A percentile compares a stretch with the other conserved stretches of the same genome.
phyloP scores from a whole-genome alignment of 2,797 vertebrate species.

The Tauraco hartlaubi region DNA sequence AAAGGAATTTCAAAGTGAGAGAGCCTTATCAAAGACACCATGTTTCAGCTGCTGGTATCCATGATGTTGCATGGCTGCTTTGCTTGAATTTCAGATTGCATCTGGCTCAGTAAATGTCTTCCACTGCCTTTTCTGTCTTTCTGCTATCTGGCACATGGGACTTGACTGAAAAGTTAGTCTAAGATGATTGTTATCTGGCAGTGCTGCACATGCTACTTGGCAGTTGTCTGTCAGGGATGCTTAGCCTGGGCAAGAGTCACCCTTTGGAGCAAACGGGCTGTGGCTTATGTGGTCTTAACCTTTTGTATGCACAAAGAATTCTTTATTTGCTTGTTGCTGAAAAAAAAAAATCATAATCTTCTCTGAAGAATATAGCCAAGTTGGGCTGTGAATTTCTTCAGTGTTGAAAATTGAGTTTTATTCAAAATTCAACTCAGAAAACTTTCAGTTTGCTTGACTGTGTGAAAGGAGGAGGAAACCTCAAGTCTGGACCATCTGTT shows the following conservation, averaged over 20 bases:
- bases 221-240: background rate
- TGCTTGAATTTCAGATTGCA: background rate
- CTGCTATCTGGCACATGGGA: background rate
- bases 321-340: background rate
- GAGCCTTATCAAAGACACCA: background rate
- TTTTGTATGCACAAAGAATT: background rate
- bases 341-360: background rate
- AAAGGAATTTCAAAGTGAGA: conserved; percentile 14
- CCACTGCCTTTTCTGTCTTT: background rate
- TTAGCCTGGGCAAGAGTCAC: background rate
- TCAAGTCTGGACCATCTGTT: background rate
- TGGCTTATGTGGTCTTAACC: background rate
- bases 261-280: background rate
- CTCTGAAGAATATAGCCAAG: background rate
- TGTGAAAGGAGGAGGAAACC: background rate
- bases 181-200: background rate
- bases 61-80: background rate
- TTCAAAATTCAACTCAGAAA: background rate
- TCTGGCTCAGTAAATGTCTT: background rate
- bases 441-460: background rate
- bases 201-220: background rate
- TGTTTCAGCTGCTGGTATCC: background rate
- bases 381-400: background rate
- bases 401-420: background rate
- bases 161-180: background rate